Base-by-base conservation (phyloP, 2,113 vertebrate genomes). In the Felis chaus region DNA sequence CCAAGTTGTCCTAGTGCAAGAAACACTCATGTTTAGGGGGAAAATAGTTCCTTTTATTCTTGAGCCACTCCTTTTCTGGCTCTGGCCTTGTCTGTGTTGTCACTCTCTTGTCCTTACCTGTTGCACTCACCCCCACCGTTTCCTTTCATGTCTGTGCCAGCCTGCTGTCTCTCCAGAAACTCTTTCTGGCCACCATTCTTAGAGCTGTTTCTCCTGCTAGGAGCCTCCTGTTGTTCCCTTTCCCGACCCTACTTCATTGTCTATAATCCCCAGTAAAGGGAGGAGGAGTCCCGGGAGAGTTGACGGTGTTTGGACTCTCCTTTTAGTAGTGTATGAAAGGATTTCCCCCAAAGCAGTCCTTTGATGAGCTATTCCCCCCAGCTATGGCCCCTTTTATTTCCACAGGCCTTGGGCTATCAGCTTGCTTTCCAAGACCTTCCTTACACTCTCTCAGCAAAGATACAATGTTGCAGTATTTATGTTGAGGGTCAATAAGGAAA, bases 291-390 rank as follows among this genome's bases (percentile, higher is more conserved):
- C 25, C 16, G 4, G 23, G 11, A 81, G 48, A 73, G 50, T 84
- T 73, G 94, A n/a, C 3, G 6, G 84, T 80, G 95, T 89, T 96
- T 94, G 91, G 91, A 88, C 61, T 96, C 63, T 84, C 7, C 19
- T 63, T 69, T 39, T 71, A 84, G 69, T 55, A 50, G 31, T 63
- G 39, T 66, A 23, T 48, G 31, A n/a, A 31, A 55, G 39, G 5
- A 81, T 89, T 94, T 81, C 13, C 15, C 45, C 41, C 55, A 57
- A 96, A 68, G 57, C 63, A 92, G 50, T 21, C 80, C 53, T 93
- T 92, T 95, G 13, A 45, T 63, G 57, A 92, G 27, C 82, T 68
- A 0, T 69, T 78, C 76, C 76, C 68, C 48, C 69, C 41, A 61
- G 48, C 31, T 93, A 3, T 71, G 25, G 68, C 31, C 36, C 92